Evolutionary conservation across 2,888 invertebrate species (phyloP), one percentile per base, ranked within the genome.

Genomic region (Raillietiella orientalis): DNA sequence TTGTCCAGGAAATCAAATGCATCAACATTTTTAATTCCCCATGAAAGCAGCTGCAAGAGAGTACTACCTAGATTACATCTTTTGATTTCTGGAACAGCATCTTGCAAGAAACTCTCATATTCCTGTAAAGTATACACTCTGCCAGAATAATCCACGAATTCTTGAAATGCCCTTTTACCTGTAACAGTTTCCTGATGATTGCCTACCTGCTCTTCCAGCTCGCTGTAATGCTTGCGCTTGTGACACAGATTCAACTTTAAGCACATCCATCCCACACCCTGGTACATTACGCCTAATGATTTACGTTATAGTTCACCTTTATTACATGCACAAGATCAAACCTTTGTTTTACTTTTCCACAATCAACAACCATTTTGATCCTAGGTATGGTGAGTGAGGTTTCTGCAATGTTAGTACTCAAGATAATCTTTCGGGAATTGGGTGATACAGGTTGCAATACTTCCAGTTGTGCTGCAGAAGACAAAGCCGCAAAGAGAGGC

Each of bases 221-320:
- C 90, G 56, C 51, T 90, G 90, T 65, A 71, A 69, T 8, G 75
- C 71, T 47, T 87, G 84, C 16, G 84, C 79, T 47, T 74, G 70
- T 12, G 87, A 75, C 36, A 79, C 63, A 36, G 61, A 53, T 32
- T 67, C 62, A 16, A 82, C 66, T 39, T 63, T 62, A 30, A 90
- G 49, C 14, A 70, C 50, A 45, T 87, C 82, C 33, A 84, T 54
- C 4, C 79, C 75, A 13, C n/a, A n/a, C n/a, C n/a, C n/a, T n/a
- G n/a, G n/a, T n/a, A n/a, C n/a, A n/a, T n/a, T n/a, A n/a, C n/a
- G n/a, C n/a, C n/a, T n/a, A n/a, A n/a, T n/a, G n/a, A n/a, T n/a
- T n/a, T n/a, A n/a, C n/a, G n/a, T n/a, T n/a, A n/a, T n/a, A n/a
- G n/a, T n/a, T n/a, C n/a, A n/a, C n/a, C n/a, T n/a, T n/a, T n/a